Conservation (phyloP, 2,888 invertebrate genomes). For the Cephus rjabovi region DNA sequence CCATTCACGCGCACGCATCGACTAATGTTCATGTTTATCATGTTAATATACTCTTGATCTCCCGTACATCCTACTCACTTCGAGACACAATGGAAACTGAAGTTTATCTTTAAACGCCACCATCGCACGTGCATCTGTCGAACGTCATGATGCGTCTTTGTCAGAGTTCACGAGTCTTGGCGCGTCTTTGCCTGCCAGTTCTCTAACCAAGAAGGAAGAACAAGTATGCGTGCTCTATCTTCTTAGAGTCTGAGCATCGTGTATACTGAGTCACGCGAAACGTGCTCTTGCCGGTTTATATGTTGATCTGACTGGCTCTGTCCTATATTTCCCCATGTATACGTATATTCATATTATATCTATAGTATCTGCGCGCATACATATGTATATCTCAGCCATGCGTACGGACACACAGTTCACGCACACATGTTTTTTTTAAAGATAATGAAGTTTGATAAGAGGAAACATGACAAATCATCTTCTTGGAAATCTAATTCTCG, state of each 20-base stretch:
- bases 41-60: neutral
- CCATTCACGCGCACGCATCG: too few species aligned
- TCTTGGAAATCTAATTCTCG: too few species aligned
- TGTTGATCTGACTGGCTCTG: conserved; percentile 16
- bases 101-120: conserved; percentile 17
- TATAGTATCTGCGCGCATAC: neutral
- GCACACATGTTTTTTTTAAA: too few species aligned
- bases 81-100: conserved; percentile 27
- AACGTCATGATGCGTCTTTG: conserved; percentile 19
- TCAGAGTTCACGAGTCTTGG: conserved; percentile 1
- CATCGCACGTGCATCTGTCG: conserved; percentile 14
- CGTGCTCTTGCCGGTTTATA: conserved; percentile 41
- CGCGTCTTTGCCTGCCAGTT: neutral
- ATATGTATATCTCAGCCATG: neutral
- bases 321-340: neutral
- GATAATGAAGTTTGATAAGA: too few species aligned
- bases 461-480: too few species aligned
- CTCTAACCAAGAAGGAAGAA: neutral
- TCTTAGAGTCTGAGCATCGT: conserved; percentile 33
- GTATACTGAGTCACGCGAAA: conserved; percentile 38
- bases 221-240: conserved; percentile 31
- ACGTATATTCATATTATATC: neutral
- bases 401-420: too few species aligned
- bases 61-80: too few species aligned
- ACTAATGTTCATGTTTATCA: neutral